Evolutionary conservation across 2,888 invertebrate species (phyloP), one percentile per base, ranked within the genome.

Genomic region (Furcula furcula): DNA sequence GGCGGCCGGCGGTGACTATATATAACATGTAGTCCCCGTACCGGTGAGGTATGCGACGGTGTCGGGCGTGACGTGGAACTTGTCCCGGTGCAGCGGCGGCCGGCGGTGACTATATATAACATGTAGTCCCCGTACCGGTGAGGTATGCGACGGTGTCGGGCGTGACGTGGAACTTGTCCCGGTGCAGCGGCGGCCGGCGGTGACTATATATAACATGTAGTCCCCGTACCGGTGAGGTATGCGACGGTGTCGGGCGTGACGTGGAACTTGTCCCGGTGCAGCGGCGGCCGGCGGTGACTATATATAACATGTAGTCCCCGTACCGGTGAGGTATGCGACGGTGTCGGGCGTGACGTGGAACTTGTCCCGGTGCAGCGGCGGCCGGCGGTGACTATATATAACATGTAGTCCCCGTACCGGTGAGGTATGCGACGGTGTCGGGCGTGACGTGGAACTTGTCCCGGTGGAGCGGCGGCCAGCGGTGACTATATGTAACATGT

Each of bases 301-400:
- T 3, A 6, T 3, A 16, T 6, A 16, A 6, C 16, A 16, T 3
- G 7, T 20, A 7, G 20, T 16, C 3, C 16, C 4, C 3, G 16
- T 9, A 64, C 61, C 63, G 0, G 62, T 65, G 15, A 69, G 53
- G 20, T 65, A 65, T 0, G 59, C 54, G 4, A 59, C 54, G 3
- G 61, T 59, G 21, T 37, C 34, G 4, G 31, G 26, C 0, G 53
- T 48, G 22, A 60, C 48, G 9, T 55, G 56, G 46, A 62, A 61
- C 46, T 59, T 59, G 51, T 62, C 62, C 7, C 43, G 32, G 3
- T 40, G 32, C 0, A 40, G 11, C 2, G 19, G 19, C 18, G 30
- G 36, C 5, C 20, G 7, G 29, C 31, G 1, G 16, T 6, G 16
- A 16, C n/a, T n/a, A n/a, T n/a, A n/a, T n/a, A n/a, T n/a, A n/a